These are phyloP conservation scores for Myodes glareolus DNA, from an alignment of 2,113 vertebrate genomes.

Conservation along the genomic window DNA sequence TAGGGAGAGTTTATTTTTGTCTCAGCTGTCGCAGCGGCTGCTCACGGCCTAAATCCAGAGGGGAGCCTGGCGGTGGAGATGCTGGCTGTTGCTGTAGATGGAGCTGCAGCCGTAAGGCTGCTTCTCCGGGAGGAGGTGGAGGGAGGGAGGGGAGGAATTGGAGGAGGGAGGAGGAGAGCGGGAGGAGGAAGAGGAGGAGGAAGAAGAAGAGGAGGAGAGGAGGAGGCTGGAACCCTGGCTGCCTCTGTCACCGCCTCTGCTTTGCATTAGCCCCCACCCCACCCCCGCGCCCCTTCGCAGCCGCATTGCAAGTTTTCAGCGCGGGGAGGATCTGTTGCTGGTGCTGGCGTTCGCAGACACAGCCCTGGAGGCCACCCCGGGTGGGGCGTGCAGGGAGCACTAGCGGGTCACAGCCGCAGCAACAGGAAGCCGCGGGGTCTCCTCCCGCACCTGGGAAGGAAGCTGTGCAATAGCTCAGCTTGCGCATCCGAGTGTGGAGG, in stretches of 20 bases:
- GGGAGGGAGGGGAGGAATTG: not conserved
- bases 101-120: conserved; percentile 77
- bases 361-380: conserved; percentile 62
- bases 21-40: conserved; percentile 76
- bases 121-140: conserved; percentile 69
- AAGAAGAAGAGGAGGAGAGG: not conserved
- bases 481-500: conserved; percentile 8
- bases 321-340: conserved; percentile 73
- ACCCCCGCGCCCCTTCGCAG: conserved; percentile 73
- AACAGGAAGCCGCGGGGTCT: conserved; percentile 74
- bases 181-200: not conserved
- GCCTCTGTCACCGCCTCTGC: conserved; percentile 74
- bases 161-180: not conserved
- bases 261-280: conserved; percentile 66
- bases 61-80: conserved; percentile 77
- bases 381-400: conserved; percentile 65
- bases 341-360: conserved; percentile 48
- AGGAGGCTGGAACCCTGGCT: conserved; percentile 65
- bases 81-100: conserved; percentile 77
- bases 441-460: conserved; percentile 65
- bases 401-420: conserved; percentile 68
- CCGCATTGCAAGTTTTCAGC: conserved; percentile 80
- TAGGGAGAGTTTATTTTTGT: conserved; percentile 90
- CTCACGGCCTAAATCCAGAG: conserved; percentile 80
- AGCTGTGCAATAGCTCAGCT: conserved; percentile 38